Evolutionary conservation across 2,888 invertebrate genomes (phyloP).

Genomic region (Cantharis rustica): DNA sequence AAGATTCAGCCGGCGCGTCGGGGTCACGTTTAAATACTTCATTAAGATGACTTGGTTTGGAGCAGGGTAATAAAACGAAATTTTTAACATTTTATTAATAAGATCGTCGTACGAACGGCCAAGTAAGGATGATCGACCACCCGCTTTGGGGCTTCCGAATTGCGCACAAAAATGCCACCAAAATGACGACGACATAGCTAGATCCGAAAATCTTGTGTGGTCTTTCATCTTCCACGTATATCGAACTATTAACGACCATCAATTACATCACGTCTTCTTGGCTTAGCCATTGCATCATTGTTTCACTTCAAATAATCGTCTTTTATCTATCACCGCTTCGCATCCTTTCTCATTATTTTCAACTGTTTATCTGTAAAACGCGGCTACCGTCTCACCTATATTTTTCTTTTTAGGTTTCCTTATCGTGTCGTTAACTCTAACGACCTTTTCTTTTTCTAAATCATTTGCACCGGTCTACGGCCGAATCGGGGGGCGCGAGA

Average conservation of each 20-base stretch:
- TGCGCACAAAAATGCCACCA: constrained; percentile 24
- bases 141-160: constrained; percentile 32
- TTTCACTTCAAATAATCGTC: constrained; percentile 12
- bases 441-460: constrained; percentile 49
- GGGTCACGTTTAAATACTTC: constrained; percentile 27
- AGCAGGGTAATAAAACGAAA: constrained; percentile 34
- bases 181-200: constrained; percentile 19
- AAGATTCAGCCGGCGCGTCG: constrained; percentile 5
- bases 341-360: constrained; percentile 25
- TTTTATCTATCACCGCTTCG: background rate
- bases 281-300: constrained; percentile 16
- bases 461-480: constrained; percentile 44
- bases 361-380: constrained; percentile 41
- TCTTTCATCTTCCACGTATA: constrained; percentile 30
- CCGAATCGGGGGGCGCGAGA: constrained; percentile 12
- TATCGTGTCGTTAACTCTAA: constrained; percentile 53
- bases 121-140: constrained; percentile 24
- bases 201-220: constrained; percentile 38
- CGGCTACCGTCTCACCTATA: constrained; percentile 36
- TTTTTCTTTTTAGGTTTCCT: constrained; percentile 41
- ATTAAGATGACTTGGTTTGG: constrained; percentile 24
- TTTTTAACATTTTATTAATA: constrained; percentile 42
- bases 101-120: constrained; percentile 6
- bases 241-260: constrained; percentile 21
- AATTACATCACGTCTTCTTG: constrained; percentile 24